Evolutionary conservation across 2,797 vertebrate species (phyloP).

Genomic region (Neostethus bicornis): DNA sequence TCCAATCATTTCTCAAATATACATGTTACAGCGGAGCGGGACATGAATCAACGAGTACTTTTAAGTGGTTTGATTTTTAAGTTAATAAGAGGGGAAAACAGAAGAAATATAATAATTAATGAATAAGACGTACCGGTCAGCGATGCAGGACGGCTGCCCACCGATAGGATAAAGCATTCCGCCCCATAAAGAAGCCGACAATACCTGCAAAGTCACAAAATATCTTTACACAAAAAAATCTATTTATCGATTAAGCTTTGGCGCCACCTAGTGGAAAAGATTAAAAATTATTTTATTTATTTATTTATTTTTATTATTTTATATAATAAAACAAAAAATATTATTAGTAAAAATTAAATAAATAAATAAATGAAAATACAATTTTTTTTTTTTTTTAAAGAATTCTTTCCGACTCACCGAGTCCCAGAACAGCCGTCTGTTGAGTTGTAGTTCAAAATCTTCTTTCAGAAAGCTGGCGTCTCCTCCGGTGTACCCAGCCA

Average conservation of each 20-base stretch:
- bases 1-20: background rate
- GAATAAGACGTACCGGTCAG: constrained; percentile 84
- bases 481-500: constrained; percentile 93
- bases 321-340: no score
- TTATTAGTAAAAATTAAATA: no score
- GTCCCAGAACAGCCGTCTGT: constrained; percentile 86
- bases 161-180: constrained; percentile 89
- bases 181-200: constrained; percentile 92
- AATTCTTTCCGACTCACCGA: constrained; percentile 77
- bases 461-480: constrained; percentile 94
- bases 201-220: constrained; percentile 75
- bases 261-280: constrained; percentile 14
- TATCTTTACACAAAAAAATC: background rate
- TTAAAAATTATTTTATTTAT: no score
- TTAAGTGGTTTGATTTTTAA: no score
- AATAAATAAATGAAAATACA: no score
- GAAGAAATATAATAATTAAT: no score
- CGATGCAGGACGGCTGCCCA: constrained; percentile 86
- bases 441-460: constrained; percentile 93
- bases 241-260: background rate
- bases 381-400: no score
- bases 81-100: no score
- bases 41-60: no score
- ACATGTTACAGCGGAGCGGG: no score
- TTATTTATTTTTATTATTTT: no score